These are phyloP conservation scores for Vireo griseus DNA, from an alignment of 2,797 vertebrate genomes.

Conservation along the genomic window DNA sequence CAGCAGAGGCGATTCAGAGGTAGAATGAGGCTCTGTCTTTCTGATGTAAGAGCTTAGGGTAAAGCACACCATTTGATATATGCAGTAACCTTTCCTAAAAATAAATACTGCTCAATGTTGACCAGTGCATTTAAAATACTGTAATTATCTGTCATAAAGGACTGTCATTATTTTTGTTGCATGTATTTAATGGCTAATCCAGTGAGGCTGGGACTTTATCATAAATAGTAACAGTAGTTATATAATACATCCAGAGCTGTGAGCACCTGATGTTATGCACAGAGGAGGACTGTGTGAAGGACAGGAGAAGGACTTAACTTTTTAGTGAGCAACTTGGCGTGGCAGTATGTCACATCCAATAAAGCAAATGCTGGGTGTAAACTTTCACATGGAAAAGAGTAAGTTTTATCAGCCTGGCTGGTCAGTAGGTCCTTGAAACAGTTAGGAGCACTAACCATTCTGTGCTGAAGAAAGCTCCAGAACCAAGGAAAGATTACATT, in stretches of 20 bases:
- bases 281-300: conserved; percentile 21
- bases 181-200: not conserved
- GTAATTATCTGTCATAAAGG: not conserved
- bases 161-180: not conserved
- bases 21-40: not conserved
- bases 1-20: not conserved
- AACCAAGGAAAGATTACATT: not conserved
- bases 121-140: not conserved
- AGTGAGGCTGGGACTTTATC: not conserved
- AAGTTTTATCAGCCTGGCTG: not conserved
- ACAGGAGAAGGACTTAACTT: not conserved
- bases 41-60: not conserved
- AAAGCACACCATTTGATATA: not conserved
- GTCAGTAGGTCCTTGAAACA: not conserved
- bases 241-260: not conserved
- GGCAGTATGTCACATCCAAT: not conserved
- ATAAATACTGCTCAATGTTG: not conserved
- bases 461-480: not conserved
- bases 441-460: not conserved
- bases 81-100: not conserved
- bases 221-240: not conserved
- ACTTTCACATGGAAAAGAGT: not conserved
- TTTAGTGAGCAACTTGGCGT: not conserved
- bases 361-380: not conserved
- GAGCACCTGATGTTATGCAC: not conserved